Percentiles rank a stretch among this genome's conserved stretches.
These are phyloP conservation scores for Tetraodon nigroviridis DNA, from an alignment of 2,113 vertebrate genomes.

Conservation along the genomic window DNA sequence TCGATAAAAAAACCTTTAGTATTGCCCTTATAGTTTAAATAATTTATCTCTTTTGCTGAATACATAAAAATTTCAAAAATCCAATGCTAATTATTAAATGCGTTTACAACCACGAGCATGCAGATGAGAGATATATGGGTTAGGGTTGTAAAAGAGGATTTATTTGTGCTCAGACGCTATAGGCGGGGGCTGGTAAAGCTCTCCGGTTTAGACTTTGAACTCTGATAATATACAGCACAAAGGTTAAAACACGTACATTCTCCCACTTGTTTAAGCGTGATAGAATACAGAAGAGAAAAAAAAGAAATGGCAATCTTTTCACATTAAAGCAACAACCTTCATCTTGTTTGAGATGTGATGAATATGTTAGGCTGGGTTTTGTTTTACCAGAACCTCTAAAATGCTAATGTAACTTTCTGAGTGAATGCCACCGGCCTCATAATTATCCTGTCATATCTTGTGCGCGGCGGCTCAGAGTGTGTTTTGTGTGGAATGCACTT, in stretches of 20 bases:
- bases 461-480: conserved; percentile 1
- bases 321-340: conserved; percentile 1
- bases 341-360: conserved; percentile 13
- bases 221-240: not conserved
- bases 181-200: too few relatives aligned
- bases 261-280: not conserved
- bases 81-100: too few relatives aligned
- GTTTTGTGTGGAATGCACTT: conserved; percentile 15
- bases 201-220: not conserved
- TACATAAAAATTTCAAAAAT: too few relatives aligned
- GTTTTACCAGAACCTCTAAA: conserved; percentile 27
- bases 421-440: conserved; percentile 25
- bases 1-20: too few relatives aligned
- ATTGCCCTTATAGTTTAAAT: too few relatives aligned
- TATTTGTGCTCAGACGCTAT: too few relatives aligned
- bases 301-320: not conserved
- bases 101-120: too few relatives aligned
- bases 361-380: conserved; percentile 28
- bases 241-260: not conserved
- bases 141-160: too few relatives aligned
- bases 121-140: too few relatives aligned
- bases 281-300: not conserved
- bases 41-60: too few relatives aligned
- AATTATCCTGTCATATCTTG: conserved; percentile 42
- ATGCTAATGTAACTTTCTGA: conserved; percentile 34